phyloP scores from a whole-genome alignment of 2,888 invertebrate species.

The Eumerus sabulonum region DNA sequence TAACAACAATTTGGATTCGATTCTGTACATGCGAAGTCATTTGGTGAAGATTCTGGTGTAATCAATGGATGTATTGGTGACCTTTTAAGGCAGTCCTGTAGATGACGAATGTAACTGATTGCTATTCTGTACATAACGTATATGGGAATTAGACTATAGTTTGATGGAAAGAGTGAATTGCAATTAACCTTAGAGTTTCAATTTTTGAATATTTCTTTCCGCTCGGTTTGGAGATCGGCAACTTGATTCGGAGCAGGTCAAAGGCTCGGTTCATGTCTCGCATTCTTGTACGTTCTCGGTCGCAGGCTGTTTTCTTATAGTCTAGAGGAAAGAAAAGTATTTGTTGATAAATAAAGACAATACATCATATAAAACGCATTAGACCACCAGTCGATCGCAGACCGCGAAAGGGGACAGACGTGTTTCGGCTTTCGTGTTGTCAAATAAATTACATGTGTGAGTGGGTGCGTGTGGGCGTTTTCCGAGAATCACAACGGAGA shows the following conservation, averaged over 20 bases:
- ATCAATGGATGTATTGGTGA: constrained; percentile 16
- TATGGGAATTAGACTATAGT: background rate
- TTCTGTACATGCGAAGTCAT: constrained; percentile 23
- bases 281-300: constrained; percentile 90
- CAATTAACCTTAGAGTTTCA: constrained; percentile 85
- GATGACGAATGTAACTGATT: constrained; percentile 87
- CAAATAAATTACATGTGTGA: too few species aligned
- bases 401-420: too few species aligned
- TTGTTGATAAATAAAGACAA: too few species aligned
- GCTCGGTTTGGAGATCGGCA: constrained; percentile 88
- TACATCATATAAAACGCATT: too few species aligned
- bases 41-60: constrained; percentile 8
- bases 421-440: too few species aligned
- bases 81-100: constrained; percentile 80
- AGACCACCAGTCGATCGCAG: too few species aligned
- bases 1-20: constrained; percentile 45
- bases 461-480: too few species aligned
- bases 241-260: constrained; percentile 86
- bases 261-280: constrained; percentile 92
- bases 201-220: constrained; percentile 93
- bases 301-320: constrained; percentile 91
- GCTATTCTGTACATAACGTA: constrained; percentile 81
- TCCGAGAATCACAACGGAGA: too few species aligned
- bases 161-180: background rate
- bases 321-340: constrained; percentile 81